Evolutionary conservation across 2,797 vertebrate genomes (phyloP).

Genomic region (Lophotriccus pileatus): DNA sequence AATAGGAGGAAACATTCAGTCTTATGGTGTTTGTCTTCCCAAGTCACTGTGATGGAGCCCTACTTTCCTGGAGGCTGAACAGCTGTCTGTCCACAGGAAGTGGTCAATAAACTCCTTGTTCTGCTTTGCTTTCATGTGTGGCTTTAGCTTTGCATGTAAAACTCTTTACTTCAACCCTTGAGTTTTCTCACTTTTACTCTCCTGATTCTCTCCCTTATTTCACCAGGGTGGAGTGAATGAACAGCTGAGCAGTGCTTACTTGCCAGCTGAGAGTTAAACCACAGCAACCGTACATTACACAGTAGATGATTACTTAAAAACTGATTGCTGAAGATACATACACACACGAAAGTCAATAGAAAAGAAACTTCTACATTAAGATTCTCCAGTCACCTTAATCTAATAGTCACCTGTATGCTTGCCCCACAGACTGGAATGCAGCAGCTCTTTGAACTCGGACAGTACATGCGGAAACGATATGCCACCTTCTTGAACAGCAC

Average conservation of each 20-base stretch:
- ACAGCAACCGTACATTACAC: not conserved
- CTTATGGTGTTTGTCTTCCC: not conserved
- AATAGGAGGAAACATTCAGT: not conserved
- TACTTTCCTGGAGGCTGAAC: not conserved
- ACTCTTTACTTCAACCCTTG: not conserved
- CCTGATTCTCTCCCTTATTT: not conserved
- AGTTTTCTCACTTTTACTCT: not conserved
- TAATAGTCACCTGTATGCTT: not conserved
- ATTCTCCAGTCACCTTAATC: not conserved
- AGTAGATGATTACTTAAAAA: not conserved
- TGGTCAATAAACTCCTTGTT: not conserved
- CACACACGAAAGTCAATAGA: not conserved
- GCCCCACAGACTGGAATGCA: slow-evolving; percentile 71
- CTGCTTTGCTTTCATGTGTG: not conserved
- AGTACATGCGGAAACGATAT: slow-evolving; percentile 71
- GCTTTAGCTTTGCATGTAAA: not conserved
- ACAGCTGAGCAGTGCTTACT: not conserved
- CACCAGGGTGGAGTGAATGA: not conserved
- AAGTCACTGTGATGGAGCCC: not conserved
- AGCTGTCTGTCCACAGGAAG: not conserved
- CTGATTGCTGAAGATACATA: not conserved
- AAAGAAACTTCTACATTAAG: not conserved
- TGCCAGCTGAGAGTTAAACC: not conserved
- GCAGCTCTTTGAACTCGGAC: slow-evolving; percentile 77
- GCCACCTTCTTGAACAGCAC: slow-evolving; percentile 70